Base-by-base conservation (phyloP, 2,888 invertebrate species). In the Coecobrya sp. region DNA sequence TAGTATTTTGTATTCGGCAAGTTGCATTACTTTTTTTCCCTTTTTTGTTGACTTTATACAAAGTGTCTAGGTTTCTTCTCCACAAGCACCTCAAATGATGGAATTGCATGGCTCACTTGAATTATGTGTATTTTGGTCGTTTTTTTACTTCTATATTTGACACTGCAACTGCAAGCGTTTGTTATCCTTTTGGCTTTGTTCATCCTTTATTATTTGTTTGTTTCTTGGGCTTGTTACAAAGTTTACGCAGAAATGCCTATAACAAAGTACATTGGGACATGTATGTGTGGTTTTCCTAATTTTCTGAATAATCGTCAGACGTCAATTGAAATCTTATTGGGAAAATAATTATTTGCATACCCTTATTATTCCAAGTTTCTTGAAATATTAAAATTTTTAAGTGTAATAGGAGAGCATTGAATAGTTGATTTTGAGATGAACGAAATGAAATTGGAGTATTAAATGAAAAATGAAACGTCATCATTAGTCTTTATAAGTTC, bases 221-320 rank as follows among this genome's bases (percentile, higher is more conserved):
- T 68, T 68, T 68, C 36, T 7, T 19, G 42, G 11, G 25, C 16
- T 76, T 68, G 76, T 49, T 45, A 22, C 3, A 45, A 49, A 11
- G 76, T 19, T 45, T 45, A 19, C 76, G 5, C 13, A 49, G 25
- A 10, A 11, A 49, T 22, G 45, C 42, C n/a, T n/a, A 76, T 49
- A 25, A 49, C 45, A n/a, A 19, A 8, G 16, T 70, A 16, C 68
- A 16, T 65, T n/a, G 7, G 81, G 59, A 30, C 30, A 0, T 11
- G 4, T n/a, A 22, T n/a, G 25, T 86, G 86, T 70, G 86, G 70
- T 59, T 79, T 87, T 62, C 79, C 87, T 87, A 87, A 87, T 79
- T 87, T 76, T 25, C 25, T 45, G 45, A 62, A 79, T 76, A 19
- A 5, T 59, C n/a, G 59, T 10, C 36, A n/a, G 49, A 49, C 19